Evolutionary conservation across 2,888 invertebrate species (phyloP).

Genomic region (Harmothoe impar): DNA sequence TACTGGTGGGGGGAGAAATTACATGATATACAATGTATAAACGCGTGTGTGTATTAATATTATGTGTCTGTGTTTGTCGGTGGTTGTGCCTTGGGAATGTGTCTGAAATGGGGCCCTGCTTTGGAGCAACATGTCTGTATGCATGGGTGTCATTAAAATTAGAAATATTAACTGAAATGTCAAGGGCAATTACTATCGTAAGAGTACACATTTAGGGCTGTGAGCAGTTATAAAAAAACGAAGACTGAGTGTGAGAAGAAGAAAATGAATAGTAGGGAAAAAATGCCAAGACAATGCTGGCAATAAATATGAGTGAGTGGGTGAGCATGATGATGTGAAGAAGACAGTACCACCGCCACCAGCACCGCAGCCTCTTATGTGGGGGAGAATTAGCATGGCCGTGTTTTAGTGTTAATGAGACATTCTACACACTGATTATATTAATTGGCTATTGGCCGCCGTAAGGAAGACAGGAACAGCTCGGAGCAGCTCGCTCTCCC

Average conservation of each 20-base stretch:
- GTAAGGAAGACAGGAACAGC: conserved; percentile 10
- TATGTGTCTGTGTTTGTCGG: too few species aligned
- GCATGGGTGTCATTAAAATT: too few species aligned
- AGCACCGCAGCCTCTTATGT: conserved; percentile 3
- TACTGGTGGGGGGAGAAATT: background rate
- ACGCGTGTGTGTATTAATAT: too few species aligned
- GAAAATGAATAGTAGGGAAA: background rate
- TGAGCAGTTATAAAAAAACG: too few species aligned
- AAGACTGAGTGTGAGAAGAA: too few species aligned
- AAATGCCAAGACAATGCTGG: background rate
- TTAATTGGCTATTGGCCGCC: conserved; percentile 41
- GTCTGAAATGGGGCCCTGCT: too few species aligned
- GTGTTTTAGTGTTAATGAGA: conserved; percentile 52
- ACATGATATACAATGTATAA: too few species aligned
- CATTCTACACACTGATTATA: conserved; percentile 43
- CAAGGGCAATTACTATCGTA: too few species aligned
- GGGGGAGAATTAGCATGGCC: conserved; percentile 32
- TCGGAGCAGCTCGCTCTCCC: conserved; percentile 8
- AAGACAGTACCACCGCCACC: background rate
- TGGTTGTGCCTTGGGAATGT: too few species aligned
- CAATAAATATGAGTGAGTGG: background rate
- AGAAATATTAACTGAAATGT: too few species aligned
- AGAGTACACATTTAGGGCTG: too few species aligned
- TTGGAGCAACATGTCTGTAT: too few species aligned
- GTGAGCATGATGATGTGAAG: background rate